Evolutionary conservation across 2,797 vertebrate species (phyloP), one percentile per base, ranked within the genome.

Genomic region (Acanthurus tractus): DNA sequence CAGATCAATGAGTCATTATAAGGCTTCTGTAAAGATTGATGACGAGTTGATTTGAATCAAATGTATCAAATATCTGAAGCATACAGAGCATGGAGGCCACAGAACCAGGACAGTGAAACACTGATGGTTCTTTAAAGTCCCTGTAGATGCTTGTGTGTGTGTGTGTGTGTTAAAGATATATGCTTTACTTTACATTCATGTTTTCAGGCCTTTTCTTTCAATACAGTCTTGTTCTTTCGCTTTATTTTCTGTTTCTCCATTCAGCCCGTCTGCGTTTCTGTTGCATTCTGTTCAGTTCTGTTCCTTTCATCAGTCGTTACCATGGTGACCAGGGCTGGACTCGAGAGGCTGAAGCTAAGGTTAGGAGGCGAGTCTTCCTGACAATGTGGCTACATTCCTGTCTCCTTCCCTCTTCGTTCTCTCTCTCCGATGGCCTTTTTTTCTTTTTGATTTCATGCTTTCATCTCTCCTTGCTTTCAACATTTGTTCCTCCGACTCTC

Each of bases 321-420:
- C 85, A 86, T 82, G 63, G 83, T 63, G 80, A 90, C 83, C 54
- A 20, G 58, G 53, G 73, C 71, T 79, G 53, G 73, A 64, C 50
- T 68, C 0, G 3, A 69, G 62, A 76, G 67, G 66, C 79, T 68
- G 70, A 81, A 64, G 65, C 70, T 78, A 66, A 83, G 78, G 86
- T 85, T 82, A 77, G 65, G 71, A 78, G 63, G 74, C 63, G 1
- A 76, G 59, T 54, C 62, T 66, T 65, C 46, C 53, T 74, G 82
- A 73, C 74, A 63, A 69, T 52, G 48, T 40, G 38, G n/a, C 34
- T 15, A 49, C 40, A 71, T 65, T 57, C 1, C 13, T 76, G 45
- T 38, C 23, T 61, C 29, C n/a, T 55, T 40, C 18, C n/a, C 7
- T 49, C 18, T 15, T 29, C 29, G 61, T 69, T 56, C 38, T 56